Evolutionary conservation across 2,888 invertebrate species (phyloP).

Genomic region (Schizotus pectinicornis): DNA sequence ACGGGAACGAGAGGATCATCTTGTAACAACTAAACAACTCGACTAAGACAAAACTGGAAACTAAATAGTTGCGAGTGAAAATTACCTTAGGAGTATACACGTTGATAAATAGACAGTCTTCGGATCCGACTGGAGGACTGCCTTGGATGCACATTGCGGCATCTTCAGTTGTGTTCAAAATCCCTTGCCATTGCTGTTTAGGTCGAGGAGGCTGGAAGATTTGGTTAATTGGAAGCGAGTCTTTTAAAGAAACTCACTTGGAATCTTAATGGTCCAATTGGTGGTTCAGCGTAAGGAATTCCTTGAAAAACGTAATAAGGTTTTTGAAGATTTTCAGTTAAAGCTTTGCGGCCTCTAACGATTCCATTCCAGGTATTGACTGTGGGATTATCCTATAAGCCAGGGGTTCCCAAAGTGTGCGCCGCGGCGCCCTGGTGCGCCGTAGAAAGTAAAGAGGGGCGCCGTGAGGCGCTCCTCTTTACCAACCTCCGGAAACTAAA

Average conservation of each 20-base stretch:
- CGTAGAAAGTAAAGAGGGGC: no score
- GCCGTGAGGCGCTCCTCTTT: no score
- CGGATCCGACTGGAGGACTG: constrained; percentile 21
- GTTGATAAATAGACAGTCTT: constrained; percentile 36
- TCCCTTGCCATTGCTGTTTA: constrained; percentile 32
- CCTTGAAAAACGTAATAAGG: constrained; percentile 25
- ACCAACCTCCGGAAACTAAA: no score
- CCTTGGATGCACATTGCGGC: constrained; percentile 29
- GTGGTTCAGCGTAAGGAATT: no score
- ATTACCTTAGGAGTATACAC: constrained; percentile 34
- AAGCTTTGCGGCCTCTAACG: constrained; percentile 26
- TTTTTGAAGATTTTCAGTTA: constrained; percentile 13
- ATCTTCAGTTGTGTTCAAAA: constrained; percentile 29
- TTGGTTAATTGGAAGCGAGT: no score
- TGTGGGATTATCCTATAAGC: not conserved
- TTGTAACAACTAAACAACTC: not conserved
- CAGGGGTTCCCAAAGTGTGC: no score
- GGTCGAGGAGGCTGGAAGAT: constrained; percentile 64
- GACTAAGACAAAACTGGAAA: no score
- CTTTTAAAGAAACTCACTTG: constrained; percentile 11
- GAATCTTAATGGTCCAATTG: constrained; percentile 15
- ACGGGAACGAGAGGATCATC: constrained; percentile 27
- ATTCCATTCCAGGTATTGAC: constrained; percentile 26
- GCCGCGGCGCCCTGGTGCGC: no score
- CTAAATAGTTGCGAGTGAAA: no score